Conservation (phyloP, 2,888 invertebrate species). For the Allolobophora icterica region DNA sequence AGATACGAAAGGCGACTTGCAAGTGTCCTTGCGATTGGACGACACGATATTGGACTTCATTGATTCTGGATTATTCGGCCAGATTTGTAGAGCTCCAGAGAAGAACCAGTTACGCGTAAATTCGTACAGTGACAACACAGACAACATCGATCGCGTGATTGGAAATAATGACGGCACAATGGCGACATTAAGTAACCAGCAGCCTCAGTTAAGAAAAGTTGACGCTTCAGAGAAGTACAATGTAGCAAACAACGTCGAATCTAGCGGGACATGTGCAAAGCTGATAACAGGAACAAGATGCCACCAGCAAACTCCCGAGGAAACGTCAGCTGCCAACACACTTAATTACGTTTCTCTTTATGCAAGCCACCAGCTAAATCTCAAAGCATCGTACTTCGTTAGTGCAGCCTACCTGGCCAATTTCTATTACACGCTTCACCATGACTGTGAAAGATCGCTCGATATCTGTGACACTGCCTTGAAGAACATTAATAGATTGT, state of each 20-base stretch:
- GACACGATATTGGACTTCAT: background rate
- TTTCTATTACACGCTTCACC: background rate
- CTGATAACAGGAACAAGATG: background rate
- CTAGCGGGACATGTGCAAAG: too few species aligned
- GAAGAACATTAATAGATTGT: background rate
- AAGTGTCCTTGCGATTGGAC: background rate
- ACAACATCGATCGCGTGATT: too few species aligned
- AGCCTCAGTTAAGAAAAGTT: too few species aligned
- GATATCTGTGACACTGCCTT: background rate
- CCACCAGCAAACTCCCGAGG: background rate
- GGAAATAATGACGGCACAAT: too few species aligned
- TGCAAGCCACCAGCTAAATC: background rate
- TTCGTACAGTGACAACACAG: too few species aligned
- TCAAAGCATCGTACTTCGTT: background rate
- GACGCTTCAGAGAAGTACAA: too few species aligned
- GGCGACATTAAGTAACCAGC: too few species aligned
- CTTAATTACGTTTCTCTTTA: background rate
- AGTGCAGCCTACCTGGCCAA: constrained; percentile 18
- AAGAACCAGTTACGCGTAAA: background rate
- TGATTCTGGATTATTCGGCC: background rate
- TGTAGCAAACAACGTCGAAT: too few species aligned
- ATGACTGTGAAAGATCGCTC: background rate
- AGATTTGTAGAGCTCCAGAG: background rate
- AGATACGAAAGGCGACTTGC: background rate
- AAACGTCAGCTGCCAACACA: background rate